A percentile compares a stretch with the other conserved stretches of the same genome.
Conservation (phyloP, 2,113 vertebrate species). For the Gadus macrocephalus region DNA sequence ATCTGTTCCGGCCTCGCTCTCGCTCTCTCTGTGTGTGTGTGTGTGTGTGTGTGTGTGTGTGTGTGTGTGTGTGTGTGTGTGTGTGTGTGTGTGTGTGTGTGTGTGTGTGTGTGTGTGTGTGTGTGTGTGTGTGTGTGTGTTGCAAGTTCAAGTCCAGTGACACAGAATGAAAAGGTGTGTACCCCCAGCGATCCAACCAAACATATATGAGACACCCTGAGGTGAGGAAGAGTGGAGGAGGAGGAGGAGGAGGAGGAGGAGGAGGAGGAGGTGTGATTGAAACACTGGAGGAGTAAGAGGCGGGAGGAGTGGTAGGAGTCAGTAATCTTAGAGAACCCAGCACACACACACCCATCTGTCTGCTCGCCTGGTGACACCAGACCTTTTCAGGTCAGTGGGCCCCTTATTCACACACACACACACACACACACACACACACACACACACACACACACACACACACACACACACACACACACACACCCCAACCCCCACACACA, state of each 20-base stretch:
- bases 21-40: background rate
- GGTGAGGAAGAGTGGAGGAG: slow-evolving; percentile 5
- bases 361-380: slow-evolving; percentile 51
- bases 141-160: slow-evolving; percentile 51
- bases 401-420: slow-evolving; percentile 24
- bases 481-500: slow-evolving; percentile 24
- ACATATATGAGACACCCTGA: background rate
- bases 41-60: slow-evolving; percentile 10
- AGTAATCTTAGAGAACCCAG: slow-evolving; percentile 44
- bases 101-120: slow-evolving; percentile 17
- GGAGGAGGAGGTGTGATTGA: background rate
- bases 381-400: slow-evolving; percentile 54
- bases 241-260: background rate
- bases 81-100: slow-evolving; percentile 17
- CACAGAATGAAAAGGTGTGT: slow-evolving; percentile 50
- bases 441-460: slow-evolving; percentile 8
- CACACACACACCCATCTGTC: slow-evolving; percentile 63
- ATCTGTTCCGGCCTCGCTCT: slow-evolving; percentile 47
- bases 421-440: slow-evolving; percentile 13
- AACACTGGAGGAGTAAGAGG: background rate
- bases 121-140: slow-evolving; percentile 6
- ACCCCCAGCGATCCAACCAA: slow-evolving; percentile 3
- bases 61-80: slow-evolving; percentile 1
- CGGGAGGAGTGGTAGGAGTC: slow-evolving; percentile 20
- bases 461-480: slow-evolving; percentile 16